Conservation (phyloP, 1,140 invertebrate species). For the Drosophila serrata region DNA sequence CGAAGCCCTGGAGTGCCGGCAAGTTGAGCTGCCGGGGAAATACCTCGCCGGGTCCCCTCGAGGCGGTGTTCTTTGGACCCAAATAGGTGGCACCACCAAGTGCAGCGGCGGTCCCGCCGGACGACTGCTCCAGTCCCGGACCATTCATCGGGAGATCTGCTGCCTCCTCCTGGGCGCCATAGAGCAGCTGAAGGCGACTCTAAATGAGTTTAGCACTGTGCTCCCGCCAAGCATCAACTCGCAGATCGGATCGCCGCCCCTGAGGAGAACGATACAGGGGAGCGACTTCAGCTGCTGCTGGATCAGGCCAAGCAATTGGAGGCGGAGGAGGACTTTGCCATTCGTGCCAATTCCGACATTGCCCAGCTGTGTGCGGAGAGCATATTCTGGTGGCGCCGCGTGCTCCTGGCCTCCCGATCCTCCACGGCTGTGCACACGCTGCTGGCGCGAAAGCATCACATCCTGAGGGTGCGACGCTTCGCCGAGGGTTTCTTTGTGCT, state of each 20-base stretch:
- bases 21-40: conserved; percentile 84
- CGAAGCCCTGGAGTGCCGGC: conserved; percentile 88
- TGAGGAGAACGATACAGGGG: conserved; percentile 87
- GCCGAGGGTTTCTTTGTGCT: conserved; percentile 97
- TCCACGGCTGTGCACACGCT: conserved; percentile 90
- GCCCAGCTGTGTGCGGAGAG: conserved; percentile 95
- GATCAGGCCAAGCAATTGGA: conserved; percentile 88
- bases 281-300: conserved; percentile 88
- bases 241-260: conserved; percentile 83
- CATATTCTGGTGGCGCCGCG: conserved; percentile 94
- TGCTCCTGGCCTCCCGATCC: conserved; percentile 90
- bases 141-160: conserved; percentile 87
- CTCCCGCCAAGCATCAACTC: conserved; percentile 86
- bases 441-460: conserved; percentile 92
- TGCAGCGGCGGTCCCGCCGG: conserved; percentile 89
- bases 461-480: conserved; percentile 91
- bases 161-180: conserved; percentile 88
- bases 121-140: conserved; percentile 91
- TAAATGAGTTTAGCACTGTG: conserved; percentile 87
- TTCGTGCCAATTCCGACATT: conserved; percentile 90
- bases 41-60: conserved; percentile 86
- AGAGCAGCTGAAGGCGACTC: conserved; percentile 89
- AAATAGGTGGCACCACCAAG: conserved; percentile 87
- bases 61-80: conserved; percentile 88
- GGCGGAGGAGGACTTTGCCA: conserved; percentile 91